Evolutionary conservation across 2,888 invertebrate species (phyloP), one percentile per base, ranked within the genome.

Genomic region (Ametastegia equiseti): DNA sequence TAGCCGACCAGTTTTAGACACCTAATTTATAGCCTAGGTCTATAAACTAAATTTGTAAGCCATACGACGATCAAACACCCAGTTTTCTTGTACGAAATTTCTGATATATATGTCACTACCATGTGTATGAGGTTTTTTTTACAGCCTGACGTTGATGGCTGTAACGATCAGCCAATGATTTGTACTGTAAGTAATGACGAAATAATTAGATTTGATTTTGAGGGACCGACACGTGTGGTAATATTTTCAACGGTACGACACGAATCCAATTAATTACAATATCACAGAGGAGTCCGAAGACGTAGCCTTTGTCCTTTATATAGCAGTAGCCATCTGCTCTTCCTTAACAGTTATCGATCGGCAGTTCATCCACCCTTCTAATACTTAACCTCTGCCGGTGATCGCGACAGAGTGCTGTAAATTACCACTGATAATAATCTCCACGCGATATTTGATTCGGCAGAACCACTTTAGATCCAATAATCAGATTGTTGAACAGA

Each of bases 261-360:
- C 4, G 47, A 36, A 50, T 75, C n/a, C 75, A 75, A 75, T 75
- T 54, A 50, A 75, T 75, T 75, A 36, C 11, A 33, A 54, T 75
- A 75, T 75, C 54, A 33, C n/a, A n/a, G 27, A 75, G 75, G 36
- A 54, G 19, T 75, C 54, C 36, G 33, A 54, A 33, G 15, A 36
- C 33, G 75, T 36, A 36, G 19, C 42, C 75, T 75, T 54, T 75
- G 75, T 54, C 75, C 23, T 75, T 75, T 54, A 45, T 75, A 33
- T 19, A 15, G 27, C 23, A 15, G 30, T 75, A 36, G 75, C 75
- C 75, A 75, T 75, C 75, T 75, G 75, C 75, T 75, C 45, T 75
- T 75, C 75, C 50, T 75, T 54, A 75, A 54, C 75, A 75, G 75
- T 75, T 75, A 75, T 75, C 75, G 75, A 75, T 50, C 54, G 54